Base-by-base conservation (phyloP, 2,113 vertebrate species). In the Tetrao urogallus region DNA sequence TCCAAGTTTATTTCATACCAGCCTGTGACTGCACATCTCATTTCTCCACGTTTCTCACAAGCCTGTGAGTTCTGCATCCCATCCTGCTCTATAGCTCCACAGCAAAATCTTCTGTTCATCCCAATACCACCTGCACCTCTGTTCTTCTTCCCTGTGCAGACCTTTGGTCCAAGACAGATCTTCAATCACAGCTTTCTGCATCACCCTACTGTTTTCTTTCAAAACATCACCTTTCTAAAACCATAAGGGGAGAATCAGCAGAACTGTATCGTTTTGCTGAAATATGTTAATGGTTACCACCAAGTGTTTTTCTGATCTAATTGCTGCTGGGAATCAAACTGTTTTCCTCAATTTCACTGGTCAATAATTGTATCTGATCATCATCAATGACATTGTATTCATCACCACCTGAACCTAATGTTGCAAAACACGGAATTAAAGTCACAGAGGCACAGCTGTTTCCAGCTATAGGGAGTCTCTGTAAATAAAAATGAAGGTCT, bases 221-320 rank as follows among this genome's bases (percentile, higher is more conserved):
- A 76, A n/a, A 82, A 43, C 67, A 76, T 16, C 54, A 89, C 5
- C 54, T 57, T 89, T 57, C 87, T 73, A 54, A 8, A 65, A 43
- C 20, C 69, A 54, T 48, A 78, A 56, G 28, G 32, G 40, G 45
- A 88, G 40, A 82, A 89, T 63, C 9, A 34, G 24, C 54, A 82
- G 60, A 86, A n/a, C n/a, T 43, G 22, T 64, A 47, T 43, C 1
- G 5, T 89, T 78, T 57, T 94, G 43, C 52, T 76, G 60, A 16
- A 78, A 72, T 5, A 10, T 40, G 20, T 57, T 87, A 42, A 60
- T 34, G 7, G 28, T 87, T 65, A 36, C 43, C 18, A 82, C 24
- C 0, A 54, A 24, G 30, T 43, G 0, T 2, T 56, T 72, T 73
- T 57, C 40, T 1, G 13, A 19, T 71, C 11, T 38, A 57, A 40